A percentile compares a stretch with the other conserved stretches of the same genome.
phyloP scores from a whole-genome alignment of 2,113 vertebrate species.

The Phocoena phocoena region DNA sequence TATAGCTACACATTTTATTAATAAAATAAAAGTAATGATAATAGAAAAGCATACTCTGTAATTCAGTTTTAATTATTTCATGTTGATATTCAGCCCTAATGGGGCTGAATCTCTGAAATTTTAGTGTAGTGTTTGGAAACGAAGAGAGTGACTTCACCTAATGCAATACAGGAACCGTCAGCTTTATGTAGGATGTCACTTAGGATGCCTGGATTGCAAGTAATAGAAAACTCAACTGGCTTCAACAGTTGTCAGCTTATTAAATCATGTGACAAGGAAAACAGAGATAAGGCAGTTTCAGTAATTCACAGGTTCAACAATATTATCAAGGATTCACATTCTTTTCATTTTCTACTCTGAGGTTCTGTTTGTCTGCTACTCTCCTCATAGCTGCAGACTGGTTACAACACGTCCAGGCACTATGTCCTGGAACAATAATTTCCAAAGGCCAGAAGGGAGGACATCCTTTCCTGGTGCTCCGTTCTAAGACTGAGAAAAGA shows the following conservation, averaged over 20 bases:
- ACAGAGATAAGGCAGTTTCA: neutral
- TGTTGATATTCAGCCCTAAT: neutral
- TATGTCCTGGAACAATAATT: neutral
- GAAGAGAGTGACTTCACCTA: neutral
- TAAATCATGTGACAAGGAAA: constrained; percentile 21
- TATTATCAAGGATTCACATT: neutral
- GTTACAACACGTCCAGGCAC: neutral
- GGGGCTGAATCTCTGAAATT: neutral
- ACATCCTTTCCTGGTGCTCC: neutral
- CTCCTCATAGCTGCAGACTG: neutral
- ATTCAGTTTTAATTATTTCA: neutral
- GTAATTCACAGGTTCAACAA: neutral
- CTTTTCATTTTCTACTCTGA: neutral
- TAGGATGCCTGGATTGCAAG: neutral
- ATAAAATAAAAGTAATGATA: neutral
- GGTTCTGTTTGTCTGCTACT: neutral
- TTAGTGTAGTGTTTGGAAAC: neutral
- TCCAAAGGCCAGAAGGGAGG: constrained; percentile 37
- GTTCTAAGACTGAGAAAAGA: constrained; percentile 17
- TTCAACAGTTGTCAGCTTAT: neutral
- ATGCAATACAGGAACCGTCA: neutral
- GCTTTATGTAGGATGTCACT: neutral
- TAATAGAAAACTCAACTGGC: neutral
- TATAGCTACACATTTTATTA: neutral
- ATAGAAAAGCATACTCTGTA: neutral